These are phyloP conservation scores for Agelas oroides DNA, from an alignment of 37 sponge, comb jelly and placozoan species.

Conservation along the genomic window DNA sequence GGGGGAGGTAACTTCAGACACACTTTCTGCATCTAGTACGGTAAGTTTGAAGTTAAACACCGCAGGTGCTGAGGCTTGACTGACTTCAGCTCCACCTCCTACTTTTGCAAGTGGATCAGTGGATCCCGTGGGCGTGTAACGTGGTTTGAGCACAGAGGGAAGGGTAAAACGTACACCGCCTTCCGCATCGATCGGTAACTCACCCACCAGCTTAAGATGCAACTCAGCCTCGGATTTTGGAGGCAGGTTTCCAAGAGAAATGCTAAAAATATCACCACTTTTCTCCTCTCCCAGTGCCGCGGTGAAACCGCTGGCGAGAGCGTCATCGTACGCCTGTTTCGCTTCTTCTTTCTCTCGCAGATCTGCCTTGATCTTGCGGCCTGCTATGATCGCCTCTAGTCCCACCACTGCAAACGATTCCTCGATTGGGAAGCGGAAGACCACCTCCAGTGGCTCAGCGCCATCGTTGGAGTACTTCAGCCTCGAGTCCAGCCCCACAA, in stretches of 20 bases:
- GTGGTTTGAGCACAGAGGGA: conserved; percentile 61
- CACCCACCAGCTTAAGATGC: conserved; percentile 63
- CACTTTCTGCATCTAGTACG: conserved; percentile 1
- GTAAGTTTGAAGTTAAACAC: conserved; percentile 41
- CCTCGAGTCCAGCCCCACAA: conserved; percentile 63
- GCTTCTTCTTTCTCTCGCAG: conserved; percentile 84
- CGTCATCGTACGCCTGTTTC: conserved; percentile 70
- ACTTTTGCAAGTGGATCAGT: conserved; percentile 4
- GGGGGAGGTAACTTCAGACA: conserved; percentile 59
- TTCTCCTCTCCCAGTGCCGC: conserved; percentile 80
- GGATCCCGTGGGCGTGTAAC: conserved; percentile 55
- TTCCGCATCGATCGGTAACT: conserved; percentile 64
- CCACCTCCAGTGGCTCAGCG: conserved; percentile 61
- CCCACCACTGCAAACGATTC: conserved; percentile 76
- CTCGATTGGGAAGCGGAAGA: conserved; percentile 82
- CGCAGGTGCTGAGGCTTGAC: conserved; percentile 10
- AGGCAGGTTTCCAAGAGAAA: conserved; percentile 82
- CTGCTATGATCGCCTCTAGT: conserved; percentile 70
- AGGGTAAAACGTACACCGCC: conserved; percentile 63
- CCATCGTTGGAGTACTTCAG: conserved; percentile 72
- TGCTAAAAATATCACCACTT: conserved; percentile 79
- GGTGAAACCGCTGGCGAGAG: conserved; percentile 72
- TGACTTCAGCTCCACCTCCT: neutral
- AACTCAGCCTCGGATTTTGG: conserved; percentile 65
- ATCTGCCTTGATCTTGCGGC: conserved; percentile 64